Evolutionary conservation across 2,888 invertebrate species (phyloP).

Genomic region (Andrena trimmerana): DNA sequence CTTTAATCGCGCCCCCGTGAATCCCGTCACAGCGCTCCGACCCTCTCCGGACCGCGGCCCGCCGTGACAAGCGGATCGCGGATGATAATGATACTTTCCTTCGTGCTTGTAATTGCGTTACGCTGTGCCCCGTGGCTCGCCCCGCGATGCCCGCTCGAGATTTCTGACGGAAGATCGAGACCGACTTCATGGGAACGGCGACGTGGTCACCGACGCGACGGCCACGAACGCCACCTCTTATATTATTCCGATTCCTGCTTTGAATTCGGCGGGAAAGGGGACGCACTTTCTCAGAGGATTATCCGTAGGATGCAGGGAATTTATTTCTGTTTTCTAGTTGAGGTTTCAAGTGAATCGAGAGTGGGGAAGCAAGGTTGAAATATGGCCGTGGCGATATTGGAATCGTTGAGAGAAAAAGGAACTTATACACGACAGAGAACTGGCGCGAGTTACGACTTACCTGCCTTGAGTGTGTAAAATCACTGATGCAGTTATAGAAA

Average conservation of each 20-base stretch:
- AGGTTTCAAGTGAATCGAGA: too few relatives aligned
- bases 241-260: neutral
- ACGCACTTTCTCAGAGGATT: too few relatives aligned
- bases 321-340: too few relatives aligned
- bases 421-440: neutral
- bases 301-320: too few relatives aligned
- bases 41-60: neutral
- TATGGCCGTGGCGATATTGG: too few relatives aligned
- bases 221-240: neutral
- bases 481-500: constrained; percentile 13
- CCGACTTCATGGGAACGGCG: constrained; percentile 11
- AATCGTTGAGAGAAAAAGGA: too few relatives aligned
- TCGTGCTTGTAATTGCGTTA: constrained; percentile 29
- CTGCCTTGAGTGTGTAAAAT: neutral
- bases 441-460: neutral
- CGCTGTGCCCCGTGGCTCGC: neutral
- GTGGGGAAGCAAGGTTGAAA: too few relatives aligned
- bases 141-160: constrained; percentile 7
- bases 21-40: neutral
- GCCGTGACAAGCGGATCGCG: constrained; percentile 36
- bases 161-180: constrained; percentile 2
- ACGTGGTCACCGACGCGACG: neutral
- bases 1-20: constrained; percentile 25
- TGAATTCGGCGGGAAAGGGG: too few relatives aligned
- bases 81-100: constrained; percentile 33